These are phyloP conservation scores for Ephialtes manifestator DNA, from an alignment of 2,888 invertebrate species.

Conservation along the genomic window DNA sequence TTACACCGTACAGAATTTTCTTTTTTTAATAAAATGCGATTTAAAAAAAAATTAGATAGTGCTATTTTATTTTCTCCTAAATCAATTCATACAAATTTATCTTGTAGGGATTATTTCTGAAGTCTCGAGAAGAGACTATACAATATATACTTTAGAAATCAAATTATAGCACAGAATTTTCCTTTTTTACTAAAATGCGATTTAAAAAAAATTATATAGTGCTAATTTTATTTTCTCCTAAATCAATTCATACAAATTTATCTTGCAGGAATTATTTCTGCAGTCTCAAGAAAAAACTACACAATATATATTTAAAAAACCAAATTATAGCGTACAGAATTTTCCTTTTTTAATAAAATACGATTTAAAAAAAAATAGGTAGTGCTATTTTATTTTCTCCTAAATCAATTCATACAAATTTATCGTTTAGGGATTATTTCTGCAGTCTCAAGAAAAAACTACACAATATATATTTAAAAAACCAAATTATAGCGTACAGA, in stretches of 20 bases:
- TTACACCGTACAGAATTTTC: too few relatives aligned
- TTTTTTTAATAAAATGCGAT: too few relatives aligned
- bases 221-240: not conserved
- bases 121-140: constrained; percentile 68
- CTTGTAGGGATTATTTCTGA: constrained; percentile 74
- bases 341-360: too few relatives aligned
- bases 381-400: not conserved
- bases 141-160: constrained; percentile 54
- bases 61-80: not conserved
- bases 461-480: constrained; percentile 53
- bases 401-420: not conserved
- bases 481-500: too few relatives aligned
- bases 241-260: not conserved
- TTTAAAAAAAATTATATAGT: not conserved
- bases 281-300: constrained; percentile 68
- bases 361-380: not conserved
- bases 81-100: not conserved
- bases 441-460: constrained; percentile 69
- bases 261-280: constrained; percentile 74
- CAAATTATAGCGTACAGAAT: too few relatives aligned
- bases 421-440: constrained; percentile 73
- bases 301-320: constrained; percentile 55
- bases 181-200: too few relatives aligned
- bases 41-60: not conserved
- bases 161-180: too few relatives aligned